Base-by-base conservation (phyloP, 2,797 vertebrate species). In the Cynopterus sphinx region DNA sequence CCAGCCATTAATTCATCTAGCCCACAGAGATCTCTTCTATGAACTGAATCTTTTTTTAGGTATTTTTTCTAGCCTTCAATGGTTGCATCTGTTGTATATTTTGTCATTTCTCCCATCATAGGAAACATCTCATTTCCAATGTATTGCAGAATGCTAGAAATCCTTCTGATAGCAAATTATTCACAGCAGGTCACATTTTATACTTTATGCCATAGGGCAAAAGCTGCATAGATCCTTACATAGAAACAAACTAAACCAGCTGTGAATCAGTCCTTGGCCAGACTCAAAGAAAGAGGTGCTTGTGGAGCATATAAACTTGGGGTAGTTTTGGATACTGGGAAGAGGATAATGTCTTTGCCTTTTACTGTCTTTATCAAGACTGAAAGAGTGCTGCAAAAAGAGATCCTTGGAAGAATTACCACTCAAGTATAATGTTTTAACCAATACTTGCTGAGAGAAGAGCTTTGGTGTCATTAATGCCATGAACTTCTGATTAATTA, bases 1-100 rank as follows among this genome's bases (percentile, higher is more conserved):
- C 51, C 41, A 81, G 89, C 94, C 79, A 83, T 96, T 96, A 83
- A 83, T 97, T 94, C 83, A 67, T 94, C 91, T 91, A 91, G 74
- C 91, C 77, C 89, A 55, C 0, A 0, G 7, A 73, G 49, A 84
- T 98, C 96, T 97, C 92, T 65, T 33, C 75, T 83, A 22, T 19
- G 26, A 46, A 79, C 0, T 92, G 94, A 97, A 83, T 94, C 68
- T 33, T 97, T 97, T 96, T 90, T 87, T 96, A 95, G 83, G 68
- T 96, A 11, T 61, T 68, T 49, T 6, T 70, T 77, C 36, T 79
- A n/a, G 26, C 71, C 5, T 57, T 65, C 5, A 4, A 5, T n/a
- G 33, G 9, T 0, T 0, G 73, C 4, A 24, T 59, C 0, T 26
- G 9, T 63, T 78, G 28, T 82, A 0, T 63, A 41, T 96, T 49